Percentiles rank a stretch among this genome's conserved stretches.
These are phyloP conservation scores for Pterois miles DNA, from an alignment of 2,797 vertebrate species.

Conservation along the genomic window DNA sequence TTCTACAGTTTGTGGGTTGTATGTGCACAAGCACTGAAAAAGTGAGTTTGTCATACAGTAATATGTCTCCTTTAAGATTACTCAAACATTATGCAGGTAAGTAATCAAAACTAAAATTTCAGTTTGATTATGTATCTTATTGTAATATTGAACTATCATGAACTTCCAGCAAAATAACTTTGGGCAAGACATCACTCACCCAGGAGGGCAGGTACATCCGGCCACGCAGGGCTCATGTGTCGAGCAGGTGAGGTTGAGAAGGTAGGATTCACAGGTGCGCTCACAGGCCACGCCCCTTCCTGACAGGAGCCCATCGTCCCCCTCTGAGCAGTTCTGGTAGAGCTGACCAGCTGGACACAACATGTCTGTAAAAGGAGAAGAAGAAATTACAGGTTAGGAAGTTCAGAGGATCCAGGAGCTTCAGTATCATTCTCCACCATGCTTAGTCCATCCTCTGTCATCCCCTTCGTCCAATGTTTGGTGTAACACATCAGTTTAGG, in stretches of 20 bases:
- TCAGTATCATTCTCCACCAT: neutral
- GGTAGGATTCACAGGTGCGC: slow-evolving; percentile 92
- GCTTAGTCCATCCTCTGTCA: neutral
- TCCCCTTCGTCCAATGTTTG: neutral
- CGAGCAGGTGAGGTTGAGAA: slow-evolving; percentile 91
- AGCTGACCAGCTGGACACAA: slow-evolving; percentile 89
- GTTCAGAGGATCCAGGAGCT: neutral
- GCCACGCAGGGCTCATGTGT: slow-evolving; percentile 89
- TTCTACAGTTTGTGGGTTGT: no score
- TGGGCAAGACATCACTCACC: slow-evolving; percentile 81
- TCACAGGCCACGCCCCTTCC: slow-evolving; percentile 86
- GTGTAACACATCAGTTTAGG: neutral
- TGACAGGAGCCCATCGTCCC: slow-evolving; percentile 56
- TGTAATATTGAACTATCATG: neutral
- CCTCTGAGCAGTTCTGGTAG: slow-evolving; percentile 90
- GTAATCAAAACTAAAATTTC: neutral
- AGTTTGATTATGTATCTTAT: neutral
- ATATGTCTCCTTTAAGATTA: neutral
- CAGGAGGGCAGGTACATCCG: slow-evolving; percentile 90
- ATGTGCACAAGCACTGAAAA: no score
- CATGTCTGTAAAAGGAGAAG: slow-evolving; percentile 71
- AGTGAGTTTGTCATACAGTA: no score
- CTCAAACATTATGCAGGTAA: neutral
- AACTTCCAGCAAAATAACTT: neutral
- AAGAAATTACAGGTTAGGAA: neutral